Evolutionary conservation across 2,888 invertebrate genomes (phyloP).

Genomic region (Lithophane leautieri): DNA sequence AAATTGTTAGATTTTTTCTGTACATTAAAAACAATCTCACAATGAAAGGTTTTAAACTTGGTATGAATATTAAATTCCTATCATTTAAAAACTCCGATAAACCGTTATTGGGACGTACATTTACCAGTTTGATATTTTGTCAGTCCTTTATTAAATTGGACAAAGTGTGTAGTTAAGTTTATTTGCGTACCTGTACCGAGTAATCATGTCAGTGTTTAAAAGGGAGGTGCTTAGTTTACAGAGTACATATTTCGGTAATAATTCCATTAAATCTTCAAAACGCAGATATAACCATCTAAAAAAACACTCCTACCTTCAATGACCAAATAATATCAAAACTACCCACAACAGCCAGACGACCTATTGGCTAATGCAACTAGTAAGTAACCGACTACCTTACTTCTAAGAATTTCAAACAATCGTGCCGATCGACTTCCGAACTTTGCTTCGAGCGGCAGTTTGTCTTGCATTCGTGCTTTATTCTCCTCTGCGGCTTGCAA

Average conservation of each 20-base stretch:
- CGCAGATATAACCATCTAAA: background rate
- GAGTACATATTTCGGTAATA: background rate
- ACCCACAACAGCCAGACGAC: slow-evolving; percentile 10
- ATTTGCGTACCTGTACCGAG: background rate
- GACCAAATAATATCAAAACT: background rate
- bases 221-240: background rate
- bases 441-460: slow-evolving; percentile 43
- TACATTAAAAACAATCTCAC: background rate
- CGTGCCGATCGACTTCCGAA: slow-evolving; percentile 48
- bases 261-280: background rate
- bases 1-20: background rate
- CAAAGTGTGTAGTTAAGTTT: background rate
- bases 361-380: slow-evolving; percentile 10
- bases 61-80: slow-evolving; percentile 3
- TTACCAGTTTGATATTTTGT: background rate
- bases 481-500: slow-evolving; percentile 30
- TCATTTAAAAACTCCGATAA: background rate
- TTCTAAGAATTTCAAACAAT: slow-evolving; percentile 38
- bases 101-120: background rate
- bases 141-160: background rate
- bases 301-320: background rate
- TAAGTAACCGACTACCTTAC: slow-evolving; percentile 26
- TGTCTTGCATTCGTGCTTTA: slow-evolving; percentile 50
- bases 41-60: background rate
- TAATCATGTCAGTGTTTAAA: background rate